These are phyloP conservation scores for Ciconia nigra DNA, from an alignment of 2,797 vertebrate genomes.

Conservation along the genomic window DNA sequence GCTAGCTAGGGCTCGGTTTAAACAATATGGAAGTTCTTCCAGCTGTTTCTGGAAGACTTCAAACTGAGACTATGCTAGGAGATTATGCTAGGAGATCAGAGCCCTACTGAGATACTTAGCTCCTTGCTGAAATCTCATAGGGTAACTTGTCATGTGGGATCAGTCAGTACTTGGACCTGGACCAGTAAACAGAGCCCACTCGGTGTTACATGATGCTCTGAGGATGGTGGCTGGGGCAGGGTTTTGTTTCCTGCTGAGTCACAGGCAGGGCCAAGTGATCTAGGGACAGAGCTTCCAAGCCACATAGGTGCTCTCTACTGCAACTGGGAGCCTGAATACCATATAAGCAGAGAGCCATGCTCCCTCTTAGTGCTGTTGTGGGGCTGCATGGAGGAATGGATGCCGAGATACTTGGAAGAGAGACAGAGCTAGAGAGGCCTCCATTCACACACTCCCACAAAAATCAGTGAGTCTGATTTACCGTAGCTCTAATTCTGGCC, in stretches of 20 bases:
- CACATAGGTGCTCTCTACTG: neutral
- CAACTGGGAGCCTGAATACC: neutral
- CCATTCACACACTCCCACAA: neutral
- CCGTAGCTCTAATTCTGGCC: neutral
- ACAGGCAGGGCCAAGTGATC: neutral
- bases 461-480: neutral
- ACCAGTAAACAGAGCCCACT: neutral
- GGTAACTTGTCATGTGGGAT: neutral
- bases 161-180: neutral
- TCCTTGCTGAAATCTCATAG: neutral
- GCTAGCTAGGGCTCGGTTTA: constrained; percentile 9
- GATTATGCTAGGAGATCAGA: neutral
- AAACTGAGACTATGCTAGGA: neutral
- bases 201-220: neutral
- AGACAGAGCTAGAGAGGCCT: neutral
- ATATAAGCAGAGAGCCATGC: neutral
- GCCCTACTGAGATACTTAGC: neutral
- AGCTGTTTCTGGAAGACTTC: constrained; percentile 7
- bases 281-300: neutral
- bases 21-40: constrained; percentile 40
- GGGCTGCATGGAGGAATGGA: neutral
- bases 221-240: neutral
- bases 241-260: neutral
- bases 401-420: neutral
- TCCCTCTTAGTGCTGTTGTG: neutral